These are phyloP conservation scores for Alviniconcha marisindica DNA, from an alignment of 1,140 invertebrate species.

Conservation along the genomic window DNA sequence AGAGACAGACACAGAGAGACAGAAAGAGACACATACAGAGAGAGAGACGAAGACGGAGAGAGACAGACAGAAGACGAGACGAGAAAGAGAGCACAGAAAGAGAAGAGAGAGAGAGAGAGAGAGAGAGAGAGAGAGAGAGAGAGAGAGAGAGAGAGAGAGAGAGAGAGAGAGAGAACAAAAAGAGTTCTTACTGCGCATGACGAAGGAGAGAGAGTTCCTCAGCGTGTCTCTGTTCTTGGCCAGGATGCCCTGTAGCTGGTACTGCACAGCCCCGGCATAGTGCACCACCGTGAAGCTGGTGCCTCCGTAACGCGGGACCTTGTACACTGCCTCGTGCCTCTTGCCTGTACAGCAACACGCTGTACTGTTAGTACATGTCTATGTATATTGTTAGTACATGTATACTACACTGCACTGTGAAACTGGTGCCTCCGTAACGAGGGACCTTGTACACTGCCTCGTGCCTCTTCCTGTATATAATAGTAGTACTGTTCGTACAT, in stretches of 20 bases:
- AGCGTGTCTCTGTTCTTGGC: constrained; percentile 94
- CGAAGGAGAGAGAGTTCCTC: constrained; percentile 56
- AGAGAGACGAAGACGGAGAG: no score
- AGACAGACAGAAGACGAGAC: no score
- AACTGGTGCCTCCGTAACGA: constrained; percentile 81
- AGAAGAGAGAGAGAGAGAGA: background rate
- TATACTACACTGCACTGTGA: no score
- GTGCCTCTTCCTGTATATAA: constrained; percentile 56
- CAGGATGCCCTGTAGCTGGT: constrained; percentile 91
- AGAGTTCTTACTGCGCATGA: constrained; percentile 58
- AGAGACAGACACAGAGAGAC: background rate
- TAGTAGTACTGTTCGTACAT: no score
- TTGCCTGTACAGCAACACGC: constrained; percentile 46
- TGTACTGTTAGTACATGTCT: constrained; percentile 17
- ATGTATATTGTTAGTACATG: no score
- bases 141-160: background rate
- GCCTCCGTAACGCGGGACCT: constrained; percentile 57
- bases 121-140: background rate
- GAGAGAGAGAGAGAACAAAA: background rate
- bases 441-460: constrained; percentile 58
- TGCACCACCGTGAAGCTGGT: constrained; percentile 92
- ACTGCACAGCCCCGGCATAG: constrained; percentile 83
- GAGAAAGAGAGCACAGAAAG: no score
- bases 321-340: constrained; percentile 54
- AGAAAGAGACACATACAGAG: background rate